Percentiles rank a stretch among this genome's conserved stretches.
These are phyloP conservation scores for Crotalus horridus DNA, from an alignment of 2,113 vertebrate genomes.

Conservation along the genomic window DNA sequence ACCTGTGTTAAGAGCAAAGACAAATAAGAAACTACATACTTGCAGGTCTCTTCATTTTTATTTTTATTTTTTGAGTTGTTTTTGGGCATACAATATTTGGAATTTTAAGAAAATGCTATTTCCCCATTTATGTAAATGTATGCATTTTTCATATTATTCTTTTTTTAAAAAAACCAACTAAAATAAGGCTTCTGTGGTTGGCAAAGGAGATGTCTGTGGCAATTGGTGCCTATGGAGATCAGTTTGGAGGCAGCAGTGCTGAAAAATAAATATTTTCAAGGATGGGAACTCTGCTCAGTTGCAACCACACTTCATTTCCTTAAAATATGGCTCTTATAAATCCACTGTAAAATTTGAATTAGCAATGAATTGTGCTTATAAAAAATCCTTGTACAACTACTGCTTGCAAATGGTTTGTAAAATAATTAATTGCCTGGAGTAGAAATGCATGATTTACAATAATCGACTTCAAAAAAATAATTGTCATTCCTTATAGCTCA, in stretches of 20 bases:
- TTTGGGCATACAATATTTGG: neutral
- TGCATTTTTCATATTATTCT: slow-evolving; percentile 2
- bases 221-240: neutral
- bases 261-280: slow-evolving; percentile 31
- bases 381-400: slow-evolving; percentile 45
- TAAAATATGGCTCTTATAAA: slow-evolving; percentile 35
- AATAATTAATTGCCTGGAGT: slow-evolving; percentile 39
- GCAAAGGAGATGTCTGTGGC: neutral
- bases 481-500: accelerated
- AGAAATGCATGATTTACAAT: slow-evolving; percentile 16
- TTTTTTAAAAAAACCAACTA: neutral
- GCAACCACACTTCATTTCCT: slow-evolving; percentile 9
- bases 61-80: too few species aligned
- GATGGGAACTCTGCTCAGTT: neutral
- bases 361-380: slow-evolving; percentile 28
- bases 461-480: slow-evolving; percentile 10
- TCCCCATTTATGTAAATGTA: neutral
- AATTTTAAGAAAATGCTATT: neutral
- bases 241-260: neutral
- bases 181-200: neutral
- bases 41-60: neutral
- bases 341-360: slow-evolving; percentile 26
- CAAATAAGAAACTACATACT: slow-evolving; percentile 44
- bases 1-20: slow-evolving; percentile 22
- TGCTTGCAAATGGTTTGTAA: slow-evolving; percentile 43